These are phyloP conservation scores for Drosophila orena DNA, from an alignment of 1,140 invertebrate species.

Conservation along the genomic window DNA sequence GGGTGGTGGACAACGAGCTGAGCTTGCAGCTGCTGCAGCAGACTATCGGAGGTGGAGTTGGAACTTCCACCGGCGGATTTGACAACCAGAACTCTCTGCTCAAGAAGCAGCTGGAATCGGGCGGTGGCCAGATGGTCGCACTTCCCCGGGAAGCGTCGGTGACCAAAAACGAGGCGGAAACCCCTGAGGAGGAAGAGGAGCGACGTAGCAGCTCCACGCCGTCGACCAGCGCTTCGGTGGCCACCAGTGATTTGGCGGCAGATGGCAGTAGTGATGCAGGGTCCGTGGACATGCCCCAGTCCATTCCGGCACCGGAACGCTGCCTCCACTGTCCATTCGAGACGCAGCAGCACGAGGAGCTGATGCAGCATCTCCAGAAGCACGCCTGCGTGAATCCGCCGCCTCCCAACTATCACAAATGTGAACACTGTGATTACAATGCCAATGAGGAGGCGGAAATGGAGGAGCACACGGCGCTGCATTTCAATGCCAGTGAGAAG, in stretches of 20 bases:
- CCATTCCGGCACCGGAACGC: conserved; percentile 88
- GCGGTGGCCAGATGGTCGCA: conserved; percentile 30
- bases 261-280: conserved; percentile 72
- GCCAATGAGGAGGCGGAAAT: conserved; percentile 84
- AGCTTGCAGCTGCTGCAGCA: conserved; percentile 70
- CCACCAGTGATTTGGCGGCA: conserved; percentile 69
- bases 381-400: conserved; percentile 90
- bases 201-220: conserved; percentile 61
- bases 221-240: conserved; percentile 72
- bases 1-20: conserved; percentile 84
- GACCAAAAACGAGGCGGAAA: conserved; percentile 12
- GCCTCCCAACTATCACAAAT: conserved; percentile 88
- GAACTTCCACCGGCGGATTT: conserved; percentile 50
- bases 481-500: conserved; percentile 80
- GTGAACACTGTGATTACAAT: conserved; percentile 93
- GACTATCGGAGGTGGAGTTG: conserved; percentile 58
- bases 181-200: conserved; percentile 54
- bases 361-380: conserved; percentile 86
- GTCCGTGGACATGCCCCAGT: conserved; percentile 77
- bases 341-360: conserved; percentile 54
- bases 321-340: conserved; percentile 86
- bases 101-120: conserved; percentile 78
- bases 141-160: conserved; percentile 18
- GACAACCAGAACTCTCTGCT: conserved; percentile 70
- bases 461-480: conserved; percentile 74